Percentiles rank a stretch among this genome's conserved stretches.
phyloP scores from a whole-genome alignment of 2,888 invertebrate species.

The Hypomecis punctinalis region DNA sequence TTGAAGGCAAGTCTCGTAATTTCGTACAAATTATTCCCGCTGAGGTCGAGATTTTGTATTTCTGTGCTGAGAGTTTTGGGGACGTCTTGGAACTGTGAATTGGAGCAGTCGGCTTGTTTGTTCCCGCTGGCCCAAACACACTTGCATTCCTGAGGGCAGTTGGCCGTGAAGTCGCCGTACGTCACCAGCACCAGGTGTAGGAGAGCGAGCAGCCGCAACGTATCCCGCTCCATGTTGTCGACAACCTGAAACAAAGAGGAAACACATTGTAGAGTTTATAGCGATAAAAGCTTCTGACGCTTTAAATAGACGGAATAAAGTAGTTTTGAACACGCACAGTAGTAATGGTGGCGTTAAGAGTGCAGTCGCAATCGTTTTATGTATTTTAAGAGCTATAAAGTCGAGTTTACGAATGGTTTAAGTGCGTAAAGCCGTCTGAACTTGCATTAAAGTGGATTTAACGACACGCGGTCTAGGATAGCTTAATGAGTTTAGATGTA shows the following conservation, averaged over 20 bases:
- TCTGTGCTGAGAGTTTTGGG: slow-evolving; percentile 90
- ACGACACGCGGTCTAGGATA: slow-evolving; percentile 39
- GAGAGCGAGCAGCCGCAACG: slow-evolving; percentile 57
- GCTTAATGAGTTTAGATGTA: slow-evolving; percentile 36
- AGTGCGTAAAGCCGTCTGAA: slow-evolving; percentile 47
- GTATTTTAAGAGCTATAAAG: slow-evolving; percentile 61
- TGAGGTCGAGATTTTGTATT: slow-evolving; percentile 89
- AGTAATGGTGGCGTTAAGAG: slow-evolving; percentile 59
- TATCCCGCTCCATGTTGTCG: slow-evolving; percentile 64
- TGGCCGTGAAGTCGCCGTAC: slow-evolving; percentile 82
- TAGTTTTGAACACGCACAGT: slow-evolving; percentile 55
- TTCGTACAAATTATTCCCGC: slow-evolving; percentile 88
- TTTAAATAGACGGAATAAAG: slow-evolving; percentile 54
- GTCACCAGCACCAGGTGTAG: slow-evolving; percentile 60
- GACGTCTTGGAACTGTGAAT: slow-evolving; percentile 87
- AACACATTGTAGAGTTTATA: slow-evolving; percentile 37
- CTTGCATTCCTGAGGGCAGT: slow-evolving; percentile 89
- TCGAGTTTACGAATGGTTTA: slow-evolving; percentile 49
- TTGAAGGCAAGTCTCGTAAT: slow-evolving; percentile 88
- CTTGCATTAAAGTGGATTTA: slow-evolving; percentile 44
- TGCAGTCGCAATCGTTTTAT: slow-evolving; percentile 55
- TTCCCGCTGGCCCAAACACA: slow-evolving; percentile 95
- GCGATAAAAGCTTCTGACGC: slow-evolving; percentile 38
- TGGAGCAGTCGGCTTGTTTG: slow-evolving; percentile 92
- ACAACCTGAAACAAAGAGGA: slow-evolving; percentile 70